phyloP scores from a whole-genome alignment of 2,888 invertebrate species.

The Diaprepes abbreviatus region DNA sequence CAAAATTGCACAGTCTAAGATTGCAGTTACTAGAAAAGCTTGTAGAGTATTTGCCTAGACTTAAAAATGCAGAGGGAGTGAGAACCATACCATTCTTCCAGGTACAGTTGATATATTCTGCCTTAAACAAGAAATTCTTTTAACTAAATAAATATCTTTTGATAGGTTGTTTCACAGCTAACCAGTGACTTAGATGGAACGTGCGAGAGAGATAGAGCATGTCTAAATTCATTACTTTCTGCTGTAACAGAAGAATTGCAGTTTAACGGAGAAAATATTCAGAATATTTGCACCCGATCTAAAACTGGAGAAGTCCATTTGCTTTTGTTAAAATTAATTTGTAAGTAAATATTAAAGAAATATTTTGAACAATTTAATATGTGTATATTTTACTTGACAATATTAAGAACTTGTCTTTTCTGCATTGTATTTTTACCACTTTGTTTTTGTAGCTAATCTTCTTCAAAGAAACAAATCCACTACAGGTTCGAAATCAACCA shows the following conservation, averaged over 20 bases:
- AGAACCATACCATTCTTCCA: slow-evolving; percentile 93
- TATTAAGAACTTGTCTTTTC: too few species aligned
- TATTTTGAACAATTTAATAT: too few species aligned
- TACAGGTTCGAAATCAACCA: slow-evolving; percentile 57
- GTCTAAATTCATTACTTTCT: slow-evolving; percentile 81
- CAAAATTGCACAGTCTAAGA: slow-evolving; percentile 76
- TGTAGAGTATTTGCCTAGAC: slow-evolving; percentile 81
- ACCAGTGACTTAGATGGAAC: slow-evolving; percentile 90
- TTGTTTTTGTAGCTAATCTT: slow-evolving; percentile 70
- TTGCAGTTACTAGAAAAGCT: slow-evolving; percentile 82
- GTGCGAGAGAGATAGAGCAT: slow-evolving; percentile 83
- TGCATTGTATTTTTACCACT: too few species aligned
- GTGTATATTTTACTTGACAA: too few species aligned
- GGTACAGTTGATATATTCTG: too few species aligned
- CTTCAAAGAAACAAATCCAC: slow-evolving; percentile 81
- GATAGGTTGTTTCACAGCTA: slow-evolving; percentile 87
- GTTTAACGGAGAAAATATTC: slow-evolving; percentile 73
- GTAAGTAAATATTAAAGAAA: too few species aligned
- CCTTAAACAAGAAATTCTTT: too few species aligned
- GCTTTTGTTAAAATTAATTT: slow-evolving; percentile 88
- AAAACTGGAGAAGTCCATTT: slow-evolving; percentile 88
- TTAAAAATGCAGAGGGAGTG: slow-evolving; percentile 85
- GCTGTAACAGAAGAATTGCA: slow-evolving; percentile 81
- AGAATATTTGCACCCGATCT: slow-evolving; percentile 74
- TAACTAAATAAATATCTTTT: slow-evolving; percentile 13